Conservation (phyloP, 2,113 vertebrate genomes). For the Cavia aperea region DNA sequence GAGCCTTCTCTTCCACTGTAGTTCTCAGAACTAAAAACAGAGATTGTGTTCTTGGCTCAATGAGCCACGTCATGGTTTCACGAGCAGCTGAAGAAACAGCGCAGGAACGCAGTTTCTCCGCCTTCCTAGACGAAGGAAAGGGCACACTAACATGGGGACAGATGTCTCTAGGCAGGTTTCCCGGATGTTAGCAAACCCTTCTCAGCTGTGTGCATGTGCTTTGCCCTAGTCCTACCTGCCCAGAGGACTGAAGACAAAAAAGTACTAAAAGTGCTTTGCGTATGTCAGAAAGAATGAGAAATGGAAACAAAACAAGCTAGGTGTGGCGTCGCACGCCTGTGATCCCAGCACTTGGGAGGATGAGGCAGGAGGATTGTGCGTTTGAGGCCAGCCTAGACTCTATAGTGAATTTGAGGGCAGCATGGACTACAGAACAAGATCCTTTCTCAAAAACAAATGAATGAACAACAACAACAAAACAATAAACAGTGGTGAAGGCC, state of each 20-base stretch:
- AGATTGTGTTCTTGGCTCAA: neutral
- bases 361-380: neutral
- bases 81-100: neutral
- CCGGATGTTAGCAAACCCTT: slow-evolving; percentile 45
- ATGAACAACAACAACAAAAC: neutral
- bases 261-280: neutral
- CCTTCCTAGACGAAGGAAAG: neutral
- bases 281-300: slow-evolving; percentile 36
- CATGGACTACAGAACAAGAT: neutral
- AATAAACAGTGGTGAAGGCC: neutral
- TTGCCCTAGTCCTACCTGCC: slow-evolving; percentile 10
- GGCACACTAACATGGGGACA: neutral
- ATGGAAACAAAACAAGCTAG: neutral
- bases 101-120: neutral
- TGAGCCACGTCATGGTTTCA: neutral
- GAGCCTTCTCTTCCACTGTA: neutral
- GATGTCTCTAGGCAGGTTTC: slow-evolving; percentile 37
- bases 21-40: neutral
- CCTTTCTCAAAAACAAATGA: neutral
- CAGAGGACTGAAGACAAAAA: slow-evolving; percentile 25
- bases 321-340: neutral
- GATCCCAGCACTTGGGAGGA: neutral
- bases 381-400: neutral
- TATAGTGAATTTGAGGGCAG: neutral
- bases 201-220: slow-evolving; percentile 38